Conservation (phyloP, 92 coral and sea anemone species). For the Pocillopora grandis region DNA sequence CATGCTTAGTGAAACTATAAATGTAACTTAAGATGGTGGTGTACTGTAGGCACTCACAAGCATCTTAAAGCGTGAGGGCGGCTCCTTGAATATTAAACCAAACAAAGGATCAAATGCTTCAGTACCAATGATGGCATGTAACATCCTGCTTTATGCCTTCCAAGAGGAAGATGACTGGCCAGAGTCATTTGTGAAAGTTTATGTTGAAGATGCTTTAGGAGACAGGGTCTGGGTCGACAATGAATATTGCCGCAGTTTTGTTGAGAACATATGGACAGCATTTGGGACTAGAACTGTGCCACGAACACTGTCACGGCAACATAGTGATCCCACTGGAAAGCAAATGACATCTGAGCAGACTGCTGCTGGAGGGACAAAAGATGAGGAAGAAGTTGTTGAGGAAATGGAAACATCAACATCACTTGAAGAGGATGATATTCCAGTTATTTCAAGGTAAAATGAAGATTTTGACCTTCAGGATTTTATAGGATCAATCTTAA, state of each 20-base stretch:
- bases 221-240: conserved; percentile 97
- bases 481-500: no score
- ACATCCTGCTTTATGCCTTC: conserved; percentile 78
- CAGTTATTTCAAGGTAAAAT: conserved; percentile 67
- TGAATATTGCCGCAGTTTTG: conserved; percentile 89
- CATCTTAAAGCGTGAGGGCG: conserved; percentile 82
- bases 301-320: conserved; percentile 57
- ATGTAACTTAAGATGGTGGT: neutral
- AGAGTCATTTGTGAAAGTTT: conserved; percentile 92
- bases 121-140: conserved; percentile 91
- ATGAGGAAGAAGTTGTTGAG: conserved; percentile 78
- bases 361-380: conserved; percentile 46
- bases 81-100: conserved; percentile 75
- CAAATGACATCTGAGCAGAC: conserved; percentile 44
- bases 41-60: conserved; percentile 77
- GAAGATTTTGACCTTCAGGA: neutral
- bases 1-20: no score
- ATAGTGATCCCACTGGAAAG: conserved; percentile 66
- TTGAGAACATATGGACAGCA: conserved; percentile 90
- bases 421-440: conserved; percentile 72
- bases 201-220: conserved; percentile 94
- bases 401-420: conserved; percentile 79
- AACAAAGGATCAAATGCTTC: conserved; percentile 71
- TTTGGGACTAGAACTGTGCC: conserved; percentile 82
- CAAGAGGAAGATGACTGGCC: conserved; percentile 99